Evolutionary conservation across 2,888 invertebrate species (phyloP), one percentile per base, ranked within the genome.

Genomic region (Cheilosia pagana): DNA sequence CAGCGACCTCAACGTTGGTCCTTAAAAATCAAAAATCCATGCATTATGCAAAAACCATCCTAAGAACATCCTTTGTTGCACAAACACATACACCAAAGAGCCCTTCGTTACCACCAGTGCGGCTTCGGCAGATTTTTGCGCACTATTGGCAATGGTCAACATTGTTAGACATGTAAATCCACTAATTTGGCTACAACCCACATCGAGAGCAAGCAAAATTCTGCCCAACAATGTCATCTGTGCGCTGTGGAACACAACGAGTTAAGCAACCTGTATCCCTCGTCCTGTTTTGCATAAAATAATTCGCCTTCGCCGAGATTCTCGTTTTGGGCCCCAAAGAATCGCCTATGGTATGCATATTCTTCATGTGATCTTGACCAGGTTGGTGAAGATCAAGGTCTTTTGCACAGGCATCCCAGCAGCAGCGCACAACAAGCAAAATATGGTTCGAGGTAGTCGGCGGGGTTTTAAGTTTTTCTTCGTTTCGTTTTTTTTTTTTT

Each of bases 211-310:
- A 79, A 76, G n/a, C 67, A 23, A 79, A 85, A 79, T 75, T 70
- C 59, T 81, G 62, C 21, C 50, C 79, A 76, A 71, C 79, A 81
- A 76, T 81, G 85, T 81, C 81, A 81, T 81, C 85, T 71, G 74
- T 21, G 71, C 55, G 23, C 52, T 63, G 75, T 85, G 81, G 76
- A 81, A 81, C 75, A 81, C 75, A 81, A 71, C 81, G 62, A 85
- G 81, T 75, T 55, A 60, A 85, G 76, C 83, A 83, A 85, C 85
- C 81, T 81, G 85, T 85, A 75, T 79, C 71, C 55, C 70, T 81
- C 85, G 75, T 81, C 81, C 86, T 86, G 81, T 81, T 86, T 86
- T 86, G 86, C 86, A 86, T 86, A 86, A 86, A 86, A 81, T 86
- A 86, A 86, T 86, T 86, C 86, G 81, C 72, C 39, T 86, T 86